phyloP scores from a whole-genome alignment of 1,140 invertebrate species.

The Ceratosolen fusciceps region DNA sequence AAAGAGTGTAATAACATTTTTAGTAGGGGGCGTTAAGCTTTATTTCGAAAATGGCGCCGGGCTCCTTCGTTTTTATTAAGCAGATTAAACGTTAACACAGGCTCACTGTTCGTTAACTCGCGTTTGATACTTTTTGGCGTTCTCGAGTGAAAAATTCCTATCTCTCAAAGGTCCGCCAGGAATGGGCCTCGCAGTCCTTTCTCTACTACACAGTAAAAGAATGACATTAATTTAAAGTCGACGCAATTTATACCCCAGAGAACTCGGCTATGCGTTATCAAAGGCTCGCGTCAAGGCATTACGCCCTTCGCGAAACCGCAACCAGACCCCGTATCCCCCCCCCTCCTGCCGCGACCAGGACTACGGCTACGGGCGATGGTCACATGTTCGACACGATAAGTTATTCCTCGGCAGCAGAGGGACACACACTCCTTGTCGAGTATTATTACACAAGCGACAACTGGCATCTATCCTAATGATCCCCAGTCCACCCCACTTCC shows the following conservation, averaged over 20 bases:
- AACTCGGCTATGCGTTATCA: slow-evolving; percentile 56
- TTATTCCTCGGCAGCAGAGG: slow-evolving; percentile 63
- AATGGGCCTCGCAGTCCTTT: background rate
- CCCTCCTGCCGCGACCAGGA: no score
- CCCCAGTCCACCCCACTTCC: no score
- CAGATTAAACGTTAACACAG: slow-evolving; percentile 16
- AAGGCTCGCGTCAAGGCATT: slow-evolving; percentile 55
- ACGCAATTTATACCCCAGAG: slow-evolving; percentile 18
- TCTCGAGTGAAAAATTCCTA: slow-evolving; percentile 19
- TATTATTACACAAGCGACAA: background rate
- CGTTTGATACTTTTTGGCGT: slow-evolving; percentile 4
- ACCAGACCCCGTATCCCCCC: no score
- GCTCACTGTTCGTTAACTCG: background rate
- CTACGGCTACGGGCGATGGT: slow-evolving; percentile 54
- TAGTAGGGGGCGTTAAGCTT: background rate
- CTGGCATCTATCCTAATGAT: no score
- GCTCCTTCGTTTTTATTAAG: slow-evolving; percentile 20
- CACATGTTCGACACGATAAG: slow-evolving; percentile 60
- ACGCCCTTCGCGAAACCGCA: slow-evolving; percentile 51
- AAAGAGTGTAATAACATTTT: background rate
- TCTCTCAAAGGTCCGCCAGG: background rate
- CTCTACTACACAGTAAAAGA: slow-evolving; percentile 18
- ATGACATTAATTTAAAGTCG: slow-evolving; percentile 54
- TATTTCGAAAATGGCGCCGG: background rate
- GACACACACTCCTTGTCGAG: slow-evolving; percentile 55